Evolutionary conservation across 2,113 vertebrate species (phyloP).

Genomic region (Ancistrus triradiatus): DNA sequence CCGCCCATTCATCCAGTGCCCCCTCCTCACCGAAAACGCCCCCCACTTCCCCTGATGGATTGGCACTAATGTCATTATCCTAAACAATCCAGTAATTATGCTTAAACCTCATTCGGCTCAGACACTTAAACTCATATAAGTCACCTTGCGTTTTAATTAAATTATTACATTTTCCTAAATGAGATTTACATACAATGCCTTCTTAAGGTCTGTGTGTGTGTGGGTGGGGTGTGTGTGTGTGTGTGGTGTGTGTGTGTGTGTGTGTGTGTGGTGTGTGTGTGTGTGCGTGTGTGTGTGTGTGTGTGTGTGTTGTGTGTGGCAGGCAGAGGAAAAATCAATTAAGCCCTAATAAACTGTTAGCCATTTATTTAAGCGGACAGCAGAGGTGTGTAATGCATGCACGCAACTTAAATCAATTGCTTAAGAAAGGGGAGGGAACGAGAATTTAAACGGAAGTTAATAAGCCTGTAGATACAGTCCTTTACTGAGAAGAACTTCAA

Average conservation of each 20-base stretch:
- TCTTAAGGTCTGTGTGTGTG: slow-evolving; percentile 27
- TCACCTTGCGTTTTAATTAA: slow-evolving; percentile 60
- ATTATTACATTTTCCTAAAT: slow-evolving; percentile 61
- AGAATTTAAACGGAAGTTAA: slow-evolving; percentile 52
- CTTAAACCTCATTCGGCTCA: slow-evolving; percentile 66
- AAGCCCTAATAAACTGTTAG: slow-evolving; percentile 72
- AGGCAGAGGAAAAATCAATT: slow-evolving; percentile 65
- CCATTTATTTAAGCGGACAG: slow-evolving; percentile 54
- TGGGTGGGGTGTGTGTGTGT: background rate
- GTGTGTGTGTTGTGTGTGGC: background rate
- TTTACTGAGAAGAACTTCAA: too few relatives aligned
- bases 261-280: background rate
- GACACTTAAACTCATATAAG: slow-evolving; percentile 78
- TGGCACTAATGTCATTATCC: slow-evolving; percentile 71
- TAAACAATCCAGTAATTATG: slow-evolving; percentile 74
- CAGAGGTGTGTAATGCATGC: slow-evolving; percentile 45
- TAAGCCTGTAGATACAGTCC: slow-evolving; percentile 37
- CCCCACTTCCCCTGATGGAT: slow-evolving; percentile 62
- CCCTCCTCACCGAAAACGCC: slow-evolving; percentile 33
- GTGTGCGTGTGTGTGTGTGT: background rate
- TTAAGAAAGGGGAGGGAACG: slow-evolving; percentile 45
- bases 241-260: background rate
- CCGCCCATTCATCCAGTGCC: slow-evolving; percentile 54
- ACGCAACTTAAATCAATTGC: slow-evolving; percentile 58
- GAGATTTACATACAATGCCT: slow-evolving; percentile 79